These are phyloP conservation scores for Anthopleura xanthogrammica DNA, from an alignment of 92 coral and sea anemone species.

Conservation along the genomic window DNA sequence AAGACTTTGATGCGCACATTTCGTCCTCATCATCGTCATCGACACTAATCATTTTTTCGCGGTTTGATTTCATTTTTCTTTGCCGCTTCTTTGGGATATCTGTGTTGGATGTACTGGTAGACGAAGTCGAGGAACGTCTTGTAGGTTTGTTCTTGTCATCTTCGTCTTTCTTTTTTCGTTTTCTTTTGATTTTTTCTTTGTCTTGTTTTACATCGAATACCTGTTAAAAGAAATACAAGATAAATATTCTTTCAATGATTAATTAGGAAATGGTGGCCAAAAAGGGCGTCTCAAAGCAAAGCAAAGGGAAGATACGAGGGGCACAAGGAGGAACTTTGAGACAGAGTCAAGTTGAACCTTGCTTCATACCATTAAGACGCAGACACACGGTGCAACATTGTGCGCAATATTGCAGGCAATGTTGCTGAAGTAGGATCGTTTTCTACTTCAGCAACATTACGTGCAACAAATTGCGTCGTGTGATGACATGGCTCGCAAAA, in stretches of 20 bases:
- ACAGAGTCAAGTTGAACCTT: too few relatives aligned
- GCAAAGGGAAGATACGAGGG: too few relatives aligned
- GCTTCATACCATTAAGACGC: too few relatives aligned
- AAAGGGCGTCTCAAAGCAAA: too few relatives aligned
- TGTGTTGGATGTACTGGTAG: constrained; percentile 23
- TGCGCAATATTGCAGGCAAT: too few relatives aligned
- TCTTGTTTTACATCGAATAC: constrained; percentile 68
- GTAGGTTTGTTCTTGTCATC: constrained; percentile 53
- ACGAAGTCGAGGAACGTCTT: constrained; percentile 32
- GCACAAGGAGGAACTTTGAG: too few relatives aligned
- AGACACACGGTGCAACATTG: too few relatives aligned
- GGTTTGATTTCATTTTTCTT: constrained; percentile 56
- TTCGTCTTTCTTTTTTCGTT: constrained; percentile 73
- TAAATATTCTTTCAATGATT: not conserved
- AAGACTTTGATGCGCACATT: constrained; percentile 76
- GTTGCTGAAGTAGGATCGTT: too few relatives aligned
- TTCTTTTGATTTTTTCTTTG: constrained; percentile 86
- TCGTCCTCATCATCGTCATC: constrained; percentile 92
- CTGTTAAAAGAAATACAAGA: constrained; percentile 22
- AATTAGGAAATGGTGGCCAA: too few relatives aligned
- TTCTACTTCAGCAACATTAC: too few relatives aligned
- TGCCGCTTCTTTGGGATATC: constrained; percentile 70
- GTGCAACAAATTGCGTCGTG: too few relatives aligned
- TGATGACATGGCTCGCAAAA: too few relatives aligned
- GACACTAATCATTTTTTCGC: constrained; percentile 71